phyloP scores from a whole-genome alignment of 2,797 vertebrate genomes.

The Sebastes itinus region DNA sequence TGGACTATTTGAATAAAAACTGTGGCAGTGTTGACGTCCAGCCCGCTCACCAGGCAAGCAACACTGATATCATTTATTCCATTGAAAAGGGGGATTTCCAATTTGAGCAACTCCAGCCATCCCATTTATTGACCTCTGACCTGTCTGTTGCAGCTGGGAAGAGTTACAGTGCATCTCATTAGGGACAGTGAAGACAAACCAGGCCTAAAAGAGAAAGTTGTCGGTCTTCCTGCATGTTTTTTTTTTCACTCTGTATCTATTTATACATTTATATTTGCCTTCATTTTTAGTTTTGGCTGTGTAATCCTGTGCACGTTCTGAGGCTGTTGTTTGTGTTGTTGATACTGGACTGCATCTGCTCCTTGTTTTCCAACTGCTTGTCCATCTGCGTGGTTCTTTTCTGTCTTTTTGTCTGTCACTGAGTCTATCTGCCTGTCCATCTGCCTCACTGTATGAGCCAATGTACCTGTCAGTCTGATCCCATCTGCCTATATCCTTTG shows the following conservation, averaged over 20 bases:
- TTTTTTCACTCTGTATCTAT: neutral
- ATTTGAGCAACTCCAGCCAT: neutral
- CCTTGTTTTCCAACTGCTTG: neutral
- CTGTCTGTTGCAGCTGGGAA: neutral
- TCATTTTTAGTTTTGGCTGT: neutral
- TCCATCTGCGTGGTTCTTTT: constrained; percentile 3
- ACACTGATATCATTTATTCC: constrained; percentile 31
- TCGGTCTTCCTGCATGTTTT: neutral
- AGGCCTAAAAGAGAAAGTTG: neutral
- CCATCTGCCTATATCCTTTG: constrained; percentile 12
- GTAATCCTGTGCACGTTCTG: neutral
- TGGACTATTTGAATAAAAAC: neutral
- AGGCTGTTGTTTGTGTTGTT: neutral
- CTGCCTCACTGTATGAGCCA: constrained; percentile 7
- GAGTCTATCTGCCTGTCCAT: constrained; percentile 16
- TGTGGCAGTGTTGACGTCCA: constrained; percentile 9
- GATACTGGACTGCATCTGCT: neutral
- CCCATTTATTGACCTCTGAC: constrained; percentile 18
- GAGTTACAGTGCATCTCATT: constrained; percentile 15
- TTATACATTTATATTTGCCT: neutral
- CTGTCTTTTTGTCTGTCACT: neutral
- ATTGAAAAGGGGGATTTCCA: constrained; percentile 38
- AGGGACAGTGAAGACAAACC: neutral
- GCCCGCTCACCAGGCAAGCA: constrained; percentile 22
- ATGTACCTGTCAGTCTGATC: constrained; percentile 15